Conservation (phyloP, 2,113 vertebrate species). For the Urocitellus parryii region DNA sequence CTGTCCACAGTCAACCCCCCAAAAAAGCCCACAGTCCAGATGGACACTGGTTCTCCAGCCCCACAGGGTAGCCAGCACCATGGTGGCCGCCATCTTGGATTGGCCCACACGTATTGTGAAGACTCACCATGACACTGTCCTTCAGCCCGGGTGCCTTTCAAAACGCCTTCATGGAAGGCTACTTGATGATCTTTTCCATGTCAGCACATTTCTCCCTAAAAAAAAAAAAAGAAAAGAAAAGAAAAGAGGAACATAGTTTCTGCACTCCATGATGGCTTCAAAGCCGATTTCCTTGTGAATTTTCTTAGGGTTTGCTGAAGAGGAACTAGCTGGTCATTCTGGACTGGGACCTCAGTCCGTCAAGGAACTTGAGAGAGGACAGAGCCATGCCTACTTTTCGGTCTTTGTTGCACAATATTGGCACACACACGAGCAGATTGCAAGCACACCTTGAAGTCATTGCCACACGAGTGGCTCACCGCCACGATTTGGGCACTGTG, state of each 20-base stretch:
- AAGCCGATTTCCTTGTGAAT: background rate
- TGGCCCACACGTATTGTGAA: fast-evolving
- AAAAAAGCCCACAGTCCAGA: background rate
- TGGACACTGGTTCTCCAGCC: background rate
- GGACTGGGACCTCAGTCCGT: background rate
- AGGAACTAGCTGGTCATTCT: background rate
- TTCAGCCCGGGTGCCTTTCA: slow-evolving; percentile 65
- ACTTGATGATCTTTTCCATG: slow-evolving; percentile 64
- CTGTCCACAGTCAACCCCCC: background rate
- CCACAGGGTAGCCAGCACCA: fast-evolving
- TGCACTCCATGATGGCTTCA: background rate
- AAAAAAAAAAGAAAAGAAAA: slow-evolving; percentile 23
- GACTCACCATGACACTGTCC: slow-evolving; percentile 64
- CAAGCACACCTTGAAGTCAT: background rate
- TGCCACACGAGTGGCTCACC: fast-evolving
- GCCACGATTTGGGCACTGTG: background rate
- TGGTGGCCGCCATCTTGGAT: background rate
- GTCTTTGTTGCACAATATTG: fast-evolving
- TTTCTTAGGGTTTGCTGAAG: too few relatives aligned
- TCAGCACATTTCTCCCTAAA: slow-evolving; percentile 66
- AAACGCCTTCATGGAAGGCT: slow-evolving; percentile 29
- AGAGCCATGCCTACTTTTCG: fast-evolving
- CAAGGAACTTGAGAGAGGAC: background rate
- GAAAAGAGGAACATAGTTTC: background rate
- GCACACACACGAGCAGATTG: fast-evolving